These are phyloP conservation scores for Megaleporinus macrocephalus DNA, from an alignment of 2,113 vertebrate genomes.

Conservation along the genomic window DNA sequence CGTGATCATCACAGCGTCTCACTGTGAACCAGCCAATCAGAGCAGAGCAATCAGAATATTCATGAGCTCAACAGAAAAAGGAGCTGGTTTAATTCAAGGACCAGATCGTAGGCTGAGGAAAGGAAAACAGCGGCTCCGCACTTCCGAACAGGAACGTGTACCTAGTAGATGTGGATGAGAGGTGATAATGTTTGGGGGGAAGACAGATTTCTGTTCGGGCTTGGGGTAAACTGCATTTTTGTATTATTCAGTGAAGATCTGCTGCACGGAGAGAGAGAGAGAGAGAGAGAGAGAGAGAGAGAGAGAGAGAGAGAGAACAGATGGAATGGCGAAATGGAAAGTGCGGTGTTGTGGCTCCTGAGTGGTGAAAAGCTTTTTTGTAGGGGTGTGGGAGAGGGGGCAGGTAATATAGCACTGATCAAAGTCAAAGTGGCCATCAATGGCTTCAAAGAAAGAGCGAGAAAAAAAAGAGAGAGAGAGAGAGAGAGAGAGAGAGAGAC, in stretches of 20 bases:
- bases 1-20: too few species aligned
- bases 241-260: neutral
- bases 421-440: slow-evolving; percentile 1
- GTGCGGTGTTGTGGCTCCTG: neutral
- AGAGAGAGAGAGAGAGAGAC: neutral
- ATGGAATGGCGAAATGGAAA: neutral
- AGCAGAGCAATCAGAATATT: too few species aligned
- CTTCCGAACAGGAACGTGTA: neutral
- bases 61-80: too few species aligned
- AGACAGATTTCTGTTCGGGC: neutral
- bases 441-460: neutral
- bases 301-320: too few species aligned
- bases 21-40: too few species aligned
- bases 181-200: neutral
- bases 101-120: too few species aligned
- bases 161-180: neutral
- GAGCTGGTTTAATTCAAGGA: too few species aligned
- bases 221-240: neutral
- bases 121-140: too few species aligned
- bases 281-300: too few species aligned
- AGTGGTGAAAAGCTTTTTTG: neutral
- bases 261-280: neutral
- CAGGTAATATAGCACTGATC: neutral
- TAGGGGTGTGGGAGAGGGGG: neutral
- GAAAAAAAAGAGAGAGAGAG: too few species aligned